A percentile compares a stretch with the other conserved stretches of the same genome.
Evolutionary conservation across 2,113 vertebrate species (phyloP).

Genomic region (Ondatra zibethicus): DNA sequence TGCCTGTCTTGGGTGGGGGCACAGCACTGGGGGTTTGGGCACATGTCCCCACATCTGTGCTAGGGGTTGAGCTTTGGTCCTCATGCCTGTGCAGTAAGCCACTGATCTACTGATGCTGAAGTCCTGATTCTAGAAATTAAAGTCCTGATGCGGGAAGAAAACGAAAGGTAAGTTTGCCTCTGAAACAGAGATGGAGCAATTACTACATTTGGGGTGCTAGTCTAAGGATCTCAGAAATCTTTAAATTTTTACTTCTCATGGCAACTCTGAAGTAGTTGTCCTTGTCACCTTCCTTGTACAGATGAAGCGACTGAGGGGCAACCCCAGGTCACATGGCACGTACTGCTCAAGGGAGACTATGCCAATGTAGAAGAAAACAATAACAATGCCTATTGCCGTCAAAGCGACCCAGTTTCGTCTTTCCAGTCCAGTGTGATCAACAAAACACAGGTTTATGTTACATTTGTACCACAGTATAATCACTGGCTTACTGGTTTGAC

Average conservation of each 20-base stretch:
- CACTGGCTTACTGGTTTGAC: neutral
- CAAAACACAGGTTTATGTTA: neutral
- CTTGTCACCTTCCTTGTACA: neutral
- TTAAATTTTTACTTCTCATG: neutral
- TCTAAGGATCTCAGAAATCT: constrained; percentile 3
- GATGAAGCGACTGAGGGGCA: neutral
- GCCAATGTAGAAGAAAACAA: neutral
- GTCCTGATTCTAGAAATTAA: neutral
- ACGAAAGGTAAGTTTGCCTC: neutral
- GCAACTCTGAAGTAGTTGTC: neutral
- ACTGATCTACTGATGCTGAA: neutral
- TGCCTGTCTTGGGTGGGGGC: neutral
- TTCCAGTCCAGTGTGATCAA: neutral
- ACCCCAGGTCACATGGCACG: neutral
- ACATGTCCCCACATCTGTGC: neutral
- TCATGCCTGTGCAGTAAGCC: neutral
- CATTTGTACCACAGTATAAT: neutral
- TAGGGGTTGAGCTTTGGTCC: neutral
- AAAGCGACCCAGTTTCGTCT: neutral
- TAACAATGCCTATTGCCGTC: neutral
- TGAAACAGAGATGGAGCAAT: neutral
- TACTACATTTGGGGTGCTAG: neutral
- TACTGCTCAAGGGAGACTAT: neutral
- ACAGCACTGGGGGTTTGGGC: neutral
- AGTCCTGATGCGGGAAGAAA: neutral